These are phyloP conservation scores for human DNA, from an alignment of 2,113 vertebrate genomes.

Conservation along the genomic window DNA sequence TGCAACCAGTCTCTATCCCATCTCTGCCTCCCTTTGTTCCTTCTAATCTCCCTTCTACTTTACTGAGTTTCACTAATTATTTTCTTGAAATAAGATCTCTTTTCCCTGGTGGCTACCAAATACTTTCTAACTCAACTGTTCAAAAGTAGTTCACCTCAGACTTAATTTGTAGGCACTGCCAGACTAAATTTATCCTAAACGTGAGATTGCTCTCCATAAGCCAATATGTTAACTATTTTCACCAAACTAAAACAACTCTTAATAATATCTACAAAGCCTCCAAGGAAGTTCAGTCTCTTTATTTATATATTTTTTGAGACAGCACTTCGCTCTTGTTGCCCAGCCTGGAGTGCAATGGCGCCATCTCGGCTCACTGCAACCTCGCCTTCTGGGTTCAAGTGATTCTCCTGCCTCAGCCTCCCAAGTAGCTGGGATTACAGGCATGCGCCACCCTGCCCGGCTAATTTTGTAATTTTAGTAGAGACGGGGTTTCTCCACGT, in stretches of 20 bases:
- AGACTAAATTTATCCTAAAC: background rate
- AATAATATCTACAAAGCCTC: background rate
- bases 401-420: too few relatives aligned
- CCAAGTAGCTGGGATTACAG: too few relatives aligned
- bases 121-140: slow-evolving; percentile 12
- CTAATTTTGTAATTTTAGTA: too few relatives aligned
- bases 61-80: background rate
- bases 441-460: too few relatives aligned
- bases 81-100: background rate
- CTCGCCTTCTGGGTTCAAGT: too few relatives aligned
- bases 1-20: background rate
- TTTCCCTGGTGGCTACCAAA: background rate
- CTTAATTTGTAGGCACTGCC: background rate
- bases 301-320: background rate
- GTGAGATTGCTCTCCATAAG: background rate
- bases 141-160: slow-evolving; percentile 16
- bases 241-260: slow-evolving; percentile 12
- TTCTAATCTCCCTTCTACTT: background rate
- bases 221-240: background rate
- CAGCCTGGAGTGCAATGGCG: too few relatives aligned
- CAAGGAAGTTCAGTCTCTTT: background rate
- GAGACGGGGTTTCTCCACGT: too few relatives aligned
- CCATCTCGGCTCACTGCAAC: too few relatives aligned
- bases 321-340: too few relatives aligned
- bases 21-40: background rate